phyloP scores from a whole-genome alignment of 2,113 vertebrate genomes.

The Nothocercus nigrocapillus region DNA sequence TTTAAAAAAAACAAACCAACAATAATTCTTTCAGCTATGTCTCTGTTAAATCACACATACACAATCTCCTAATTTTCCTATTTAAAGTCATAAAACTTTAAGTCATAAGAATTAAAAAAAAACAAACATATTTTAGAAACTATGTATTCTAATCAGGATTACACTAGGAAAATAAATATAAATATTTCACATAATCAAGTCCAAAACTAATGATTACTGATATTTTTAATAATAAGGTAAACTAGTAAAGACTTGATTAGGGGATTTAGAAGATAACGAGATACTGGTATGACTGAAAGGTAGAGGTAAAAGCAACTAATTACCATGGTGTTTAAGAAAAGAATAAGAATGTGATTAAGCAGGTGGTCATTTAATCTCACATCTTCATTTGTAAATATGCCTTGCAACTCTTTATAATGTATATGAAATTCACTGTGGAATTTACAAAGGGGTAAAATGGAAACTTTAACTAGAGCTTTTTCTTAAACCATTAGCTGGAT shows the following conservation, averaged over 20 bases:
- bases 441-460: background rate
- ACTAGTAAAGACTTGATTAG: background rate
- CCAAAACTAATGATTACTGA: background rate
- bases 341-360: background rate
- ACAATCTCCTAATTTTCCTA: background rate
- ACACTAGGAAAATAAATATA: background rate
- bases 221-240: background rate
- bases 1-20: background rate
- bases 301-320: background rate
- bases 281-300: background rate
- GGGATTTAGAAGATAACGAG: background rate
- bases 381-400: background rate
- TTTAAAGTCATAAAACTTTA: background rate
- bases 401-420: background rate
- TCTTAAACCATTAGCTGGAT: background rate
- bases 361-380: background rate
- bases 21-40: slow-evolving; percentile 16
- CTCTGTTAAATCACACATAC: slow-evolving; percentile 6
- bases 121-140: background rate
- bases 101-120: background rate
- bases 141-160: background rate
- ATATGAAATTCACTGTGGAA: background rate
- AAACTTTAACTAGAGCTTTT: background rate
- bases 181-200: background rate
- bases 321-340: background rate